Percentiles rank a stretch among this genome's conserved stretches.
Evolutionary conservation across 2,113 vertebrate species (phyloP).

Genomic region (Peucedramus taeniatus): DNA sequence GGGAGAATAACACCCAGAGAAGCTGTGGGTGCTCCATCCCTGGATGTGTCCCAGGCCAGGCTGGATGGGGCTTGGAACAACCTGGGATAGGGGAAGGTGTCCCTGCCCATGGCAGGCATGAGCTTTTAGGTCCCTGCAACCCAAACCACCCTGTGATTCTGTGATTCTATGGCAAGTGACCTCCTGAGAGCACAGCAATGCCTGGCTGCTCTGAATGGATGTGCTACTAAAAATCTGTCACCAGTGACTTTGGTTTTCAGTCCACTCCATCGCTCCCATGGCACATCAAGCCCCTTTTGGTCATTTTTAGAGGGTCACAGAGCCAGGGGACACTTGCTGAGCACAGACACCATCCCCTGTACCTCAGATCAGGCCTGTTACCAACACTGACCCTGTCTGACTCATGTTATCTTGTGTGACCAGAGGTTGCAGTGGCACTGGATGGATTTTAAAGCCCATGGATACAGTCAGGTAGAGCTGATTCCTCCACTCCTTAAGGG

Average conservation of each 20-base stretch:
- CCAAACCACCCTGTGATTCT: neutral
- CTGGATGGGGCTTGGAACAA: neutral
- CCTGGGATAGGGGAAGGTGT: neutral
- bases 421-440: accelerated
- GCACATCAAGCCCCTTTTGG: neutral
- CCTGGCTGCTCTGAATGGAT: neutral
- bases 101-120: neutral
- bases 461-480: neutral
- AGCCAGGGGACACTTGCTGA: neutral
- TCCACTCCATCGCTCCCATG: accelerated
- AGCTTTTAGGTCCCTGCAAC: neutral
- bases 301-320: neutral
- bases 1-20: neutral
- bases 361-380: neutral
- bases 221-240: neutral
- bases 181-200: neutral
- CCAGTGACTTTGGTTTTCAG: neutral
- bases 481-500: neutral
- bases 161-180: neutral
- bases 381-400: neutral
- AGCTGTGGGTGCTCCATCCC: neutral
- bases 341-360: neutral
- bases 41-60: neutral
- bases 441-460: neutral
- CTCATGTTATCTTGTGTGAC: neutral